Evolutionary conservation across 1,140 invertebrate species (phyloP).

Genomic region (Plectrocnemia conspersa): DNA sequence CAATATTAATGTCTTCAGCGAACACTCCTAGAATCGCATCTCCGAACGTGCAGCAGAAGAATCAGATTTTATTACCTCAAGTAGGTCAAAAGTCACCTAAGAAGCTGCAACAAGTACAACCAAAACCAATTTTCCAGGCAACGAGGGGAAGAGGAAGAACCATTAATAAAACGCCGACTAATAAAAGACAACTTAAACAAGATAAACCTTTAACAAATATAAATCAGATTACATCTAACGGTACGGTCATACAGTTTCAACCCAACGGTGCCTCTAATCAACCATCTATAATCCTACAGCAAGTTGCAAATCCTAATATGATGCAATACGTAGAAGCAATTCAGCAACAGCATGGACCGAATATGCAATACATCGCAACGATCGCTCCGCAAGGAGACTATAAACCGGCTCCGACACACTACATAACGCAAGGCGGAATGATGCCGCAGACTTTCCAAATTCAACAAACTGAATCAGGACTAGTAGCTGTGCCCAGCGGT

Average conservation of each 20-base stretch:
- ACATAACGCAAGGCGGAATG: constrained; percentile 55
- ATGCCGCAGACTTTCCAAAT: constrained; percentile 60
- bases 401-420: constrained; percentile 53
- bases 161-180: constrained; percentile 47
- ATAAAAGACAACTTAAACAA: constrained; percentile 48
- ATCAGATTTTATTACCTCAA: constrained; percentile 47
- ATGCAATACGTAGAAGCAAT: constrained; percentile 62
- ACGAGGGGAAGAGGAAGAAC: constrained; percentile 45
- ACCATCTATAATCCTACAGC: constrained; percentile 63
- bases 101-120: constrained; percentile 48
- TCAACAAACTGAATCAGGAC: constrained; percentile 56
- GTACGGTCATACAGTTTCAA: constrained; percentile 50
- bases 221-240: constrained; percentile 42
- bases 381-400: constrained; percentile 56
- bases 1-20: constrained; percentile 49
- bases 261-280: constrained; percentile 48
- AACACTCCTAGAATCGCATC: constrained; percentile 46
- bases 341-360: constrained; percentile 62
- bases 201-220: constrained; percentile 49
- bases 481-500: constrained; percentile 56
- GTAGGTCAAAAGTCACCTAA: constrained; percentile 48
- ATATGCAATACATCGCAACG: constrained; percentile 66
- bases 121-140: constrained; percentile 50
- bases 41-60: constrained; percentile 47
- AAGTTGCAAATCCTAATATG: constrained; percentile 59